Conservation (phyloP, 2,797 vertebrate species). For the Cephalopachus bancanus region DNA sequence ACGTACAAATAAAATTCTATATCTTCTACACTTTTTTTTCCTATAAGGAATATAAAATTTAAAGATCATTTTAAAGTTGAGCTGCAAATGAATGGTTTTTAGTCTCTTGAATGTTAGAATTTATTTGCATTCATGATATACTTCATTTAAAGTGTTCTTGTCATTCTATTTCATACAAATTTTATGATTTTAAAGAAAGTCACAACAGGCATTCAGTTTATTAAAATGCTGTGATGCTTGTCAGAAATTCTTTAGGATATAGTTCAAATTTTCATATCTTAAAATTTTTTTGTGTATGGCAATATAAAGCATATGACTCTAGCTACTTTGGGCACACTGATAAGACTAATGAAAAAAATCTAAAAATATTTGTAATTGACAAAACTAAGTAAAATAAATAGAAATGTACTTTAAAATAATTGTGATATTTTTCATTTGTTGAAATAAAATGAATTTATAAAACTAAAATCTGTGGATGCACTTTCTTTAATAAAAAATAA, state of each 20-base stretch:
- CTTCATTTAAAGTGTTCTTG: not conserved
- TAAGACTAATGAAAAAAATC: constrained; percentile 67
- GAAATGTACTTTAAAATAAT: constrained; percentile 59
- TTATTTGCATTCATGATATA: not conserved
- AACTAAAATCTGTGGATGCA: constrained; percentile 67
- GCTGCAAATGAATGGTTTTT: not conserved
- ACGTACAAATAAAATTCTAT: not conserved
- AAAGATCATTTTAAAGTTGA: constrained; percentile 44
- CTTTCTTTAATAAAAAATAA: constrained; percentile 70
- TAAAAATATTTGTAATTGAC: not conserved
- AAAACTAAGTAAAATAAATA: constrained; percentile 46
- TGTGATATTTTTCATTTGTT: constrained; percentile 61
- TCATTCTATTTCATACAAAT: not conserved
- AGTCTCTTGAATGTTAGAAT: not conserved
- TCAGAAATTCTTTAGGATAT: not conserved
- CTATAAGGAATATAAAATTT: not conserved
- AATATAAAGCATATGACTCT: not conserved
- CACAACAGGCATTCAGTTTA: constrained; percentile 6
- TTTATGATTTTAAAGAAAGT: constrained; percentile 41
- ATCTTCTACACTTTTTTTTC: not conserved
- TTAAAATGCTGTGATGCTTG: constrained; percentile 61
- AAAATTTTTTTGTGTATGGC: constrained; percentile 3
- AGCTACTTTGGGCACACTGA: not conserved
- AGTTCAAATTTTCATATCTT: constrained; percentile 63
- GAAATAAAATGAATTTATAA: constrained; percentile 77